Evolutionary conservation across 2,113 vertebrate species (phyloP), one percentile per base, ranked within the genome.

Genomic region (Chascanopsetta lugubris): DNA sequence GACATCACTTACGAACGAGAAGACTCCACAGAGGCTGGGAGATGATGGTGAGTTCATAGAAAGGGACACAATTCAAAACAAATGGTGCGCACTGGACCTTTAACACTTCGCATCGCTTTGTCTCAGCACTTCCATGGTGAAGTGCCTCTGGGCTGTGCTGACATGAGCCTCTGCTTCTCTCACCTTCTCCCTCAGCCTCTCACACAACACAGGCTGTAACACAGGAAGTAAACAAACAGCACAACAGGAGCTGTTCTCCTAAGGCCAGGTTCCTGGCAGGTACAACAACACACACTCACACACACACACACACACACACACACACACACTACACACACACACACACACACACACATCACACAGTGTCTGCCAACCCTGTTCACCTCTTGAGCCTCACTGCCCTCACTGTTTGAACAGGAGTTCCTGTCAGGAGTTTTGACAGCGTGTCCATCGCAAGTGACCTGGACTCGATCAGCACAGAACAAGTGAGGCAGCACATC

Each of bases 371-470:
- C n/a, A n/a, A n/a, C n/a, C n/a, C n/a, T n/a, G n/a, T n/a, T n/a
- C n/a, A n/a, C n/a, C n/a, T n/a, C n/a, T n/a, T n/a, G n/a, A n/a
- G n/a, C 27, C 11, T 38, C 25, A 12, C 24, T 34, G 13, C 17
- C 38, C 61, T 22, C 20, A 38, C 5, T 57, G 17, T 79, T 27
- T 45, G 8, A 17, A 5, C 9, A 93, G 92, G 87, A 30, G 79
- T 91, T 11, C 80, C 90, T 12, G 46, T 92, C 55, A 72, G 53
- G 70, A 88, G 81, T 61, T 93, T 92, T 71, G 92, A 92, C 59
- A 54, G 70, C 0, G 87, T 92, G 69, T 90, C 89, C 27, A 82
- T 92, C n/a, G 91, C 92, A 77, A 93, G 91, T 17, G 89, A 94
- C 77, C 80, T 93, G 46, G 90, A 94, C 65, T 92, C 92, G 5